Base-by-base conservation (phyloP, 1,140 invertebrate species). In the Campodea augens region DNA sequence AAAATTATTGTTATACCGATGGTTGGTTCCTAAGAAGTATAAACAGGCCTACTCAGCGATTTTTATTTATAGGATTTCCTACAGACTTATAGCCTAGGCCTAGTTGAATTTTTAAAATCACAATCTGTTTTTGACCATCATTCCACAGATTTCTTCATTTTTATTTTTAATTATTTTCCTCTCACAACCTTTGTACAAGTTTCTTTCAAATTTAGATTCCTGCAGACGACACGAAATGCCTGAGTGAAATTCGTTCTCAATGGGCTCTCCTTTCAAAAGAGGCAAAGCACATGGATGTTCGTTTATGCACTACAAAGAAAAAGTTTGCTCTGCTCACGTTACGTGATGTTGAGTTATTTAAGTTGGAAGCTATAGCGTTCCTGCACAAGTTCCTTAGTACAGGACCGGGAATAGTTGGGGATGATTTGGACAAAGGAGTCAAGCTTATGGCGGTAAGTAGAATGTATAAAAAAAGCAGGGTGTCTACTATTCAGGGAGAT, bases 271-370 rank as follows among this genome's bases (percentile, higher is more conserved):
- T 77, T 12, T 59, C 38, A 71, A 75, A 51, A 56, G 62, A 38
- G 66, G 75, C 24, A 56, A 67, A 49, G 72, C 74, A 32, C 27
- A 15, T 32, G 27, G 27, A 32, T 32, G 27, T 32, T 15, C 27
- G 27, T 32, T 15, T 69, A 10, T 55, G 60, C 23, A 54, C 60
- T 15, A 58, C 66, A 25, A 69, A 70, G 54, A 60, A 57, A 37
- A 62, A 79, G 53, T 93, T 90, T 60, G 80, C 79, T 15, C 72
- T 80, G 49, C 62, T 83, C 52, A 84, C 79, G 23, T 57, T 74
- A 21, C 60, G 68, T 0, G 74, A 87, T 59, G 83, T 89, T 50
- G 61, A 69, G 13, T 69, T 73, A 10, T 90, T 89, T 64, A 62
- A 69, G 20, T 58, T 63, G 12, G 70, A 77, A 52, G 59, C 83